These are phyloP conservation scores for Dysdera silvatica DNA, from an alignment of 1,140 invertebrate species.

Conservation along the genomic window DNA sequence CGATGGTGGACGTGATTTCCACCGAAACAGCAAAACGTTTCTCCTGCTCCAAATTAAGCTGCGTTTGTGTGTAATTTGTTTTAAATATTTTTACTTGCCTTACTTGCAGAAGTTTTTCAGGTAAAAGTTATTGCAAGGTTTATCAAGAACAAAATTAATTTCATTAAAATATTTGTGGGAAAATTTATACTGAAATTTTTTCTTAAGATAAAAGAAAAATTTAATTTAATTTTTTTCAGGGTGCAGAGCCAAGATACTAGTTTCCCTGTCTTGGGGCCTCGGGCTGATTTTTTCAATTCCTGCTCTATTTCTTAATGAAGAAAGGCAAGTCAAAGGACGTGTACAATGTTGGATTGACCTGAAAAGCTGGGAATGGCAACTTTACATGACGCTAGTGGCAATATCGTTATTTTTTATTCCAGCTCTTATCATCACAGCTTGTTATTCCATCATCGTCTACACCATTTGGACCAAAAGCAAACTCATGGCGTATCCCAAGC, in stretches of 20 bases:
- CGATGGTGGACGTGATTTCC: no score
- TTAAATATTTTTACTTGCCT: no score
- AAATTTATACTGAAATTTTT: no score
- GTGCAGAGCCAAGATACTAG: constrained; percentile 67
- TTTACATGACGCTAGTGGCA: constrained; percentile 79
- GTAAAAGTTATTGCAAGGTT: no score
- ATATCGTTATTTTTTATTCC: constrained; percentile 76
- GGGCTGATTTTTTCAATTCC: constrained; percentile 77
- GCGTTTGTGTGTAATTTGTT: no score
- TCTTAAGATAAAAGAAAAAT: no score
- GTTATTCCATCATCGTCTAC: constrained; percentile 82
- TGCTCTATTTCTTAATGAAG: constrained; percentile 70
- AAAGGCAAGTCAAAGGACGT: constrained; percentile 52
- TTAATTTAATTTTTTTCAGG: no score
- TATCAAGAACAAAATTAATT: no score
- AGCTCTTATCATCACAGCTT: constrained; percentile 77
- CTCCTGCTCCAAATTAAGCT: no score
- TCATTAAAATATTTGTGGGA: no score
- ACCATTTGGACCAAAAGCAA: constrained; percentile 78
- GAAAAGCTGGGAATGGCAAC: constrained; percentile 60
- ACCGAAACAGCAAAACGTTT: no score
- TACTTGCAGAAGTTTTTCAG: no score
- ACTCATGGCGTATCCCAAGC: constrained; percentile 32
- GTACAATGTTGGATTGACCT: constrained; percentile 86
- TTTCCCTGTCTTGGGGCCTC: constrained; percentile 67